phyloP scores from a whole-genome alignment of 2,888 invertebrate genomes.

The Drosophila anceps region DNA sequence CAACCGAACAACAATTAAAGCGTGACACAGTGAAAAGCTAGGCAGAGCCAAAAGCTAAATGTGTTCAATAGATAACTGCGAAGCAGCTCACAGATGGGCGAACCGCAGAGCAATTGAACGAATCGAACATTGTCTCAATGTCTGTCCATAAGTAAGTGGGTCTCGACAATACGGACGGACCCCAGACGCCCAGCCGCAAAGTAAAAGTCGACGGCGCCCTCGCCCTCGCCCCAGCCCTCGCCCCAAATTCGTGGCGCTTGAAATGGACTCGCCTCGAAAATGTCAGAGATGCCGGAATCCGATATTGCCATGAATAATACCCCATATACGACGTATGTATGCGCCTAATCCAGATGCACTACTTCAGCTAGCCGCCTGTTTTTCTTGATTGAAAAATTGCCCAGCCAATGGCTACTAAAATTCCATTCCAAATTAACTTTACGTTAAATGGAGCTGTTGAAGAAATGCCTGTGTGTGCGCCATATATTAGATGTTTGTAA shows the following conservation, averaged over 20 bases:
- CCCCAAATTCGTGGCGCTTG: constrained; percentile 42
- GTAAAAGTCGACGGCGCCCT: constrained; percentile 42
- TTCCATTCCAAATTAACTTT: constrained; percentile 25
- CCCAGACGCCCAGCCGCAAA: constrained; percentile 16
- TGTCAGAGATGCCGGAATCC: constrained; percentile 44
- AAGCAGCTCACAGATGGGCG: constrained; percentile 5
- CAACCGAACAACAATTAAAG: constrained; percentile 56
- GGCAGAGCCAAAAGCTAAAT: constrained; percentile 34
- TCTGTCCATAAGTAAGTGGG: constrained; percentile 17
- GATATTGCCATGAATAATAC: constrained; percentile 49
- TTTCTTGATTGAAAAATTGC: constrained; percentile 35
- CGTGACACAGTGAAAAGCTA: constrained; percentile 56
- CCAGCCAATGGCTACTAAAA: constrained; percentile 26
- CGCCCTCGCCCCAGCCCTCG: constrained; percentile 11
- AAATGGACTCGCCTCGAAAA: constrained; percentile 37
- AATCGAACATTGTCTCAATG: constrained; percentile 40
- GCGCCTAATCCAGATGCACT: constrained; percentile 9
- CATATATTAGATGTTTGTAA: background rate
- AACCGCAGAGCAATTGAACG: constrained; percentile 48
- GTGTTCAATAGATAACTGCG: constrained; percentile 64
- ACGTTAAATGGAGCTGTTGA: background rate
- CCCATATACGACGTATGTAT: constrained; percentile 2
- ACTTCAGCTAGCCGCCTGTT: constrained; percentile 27
- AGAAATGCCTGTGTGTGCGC: background rate
- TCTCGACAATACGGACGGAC: constrained; percentile 29